These are phyloP conservation scores for Drosophila borborema DNA, from an alignment of 2,888 invertebrate genomes.

Conservation along the genomic window DNA sequence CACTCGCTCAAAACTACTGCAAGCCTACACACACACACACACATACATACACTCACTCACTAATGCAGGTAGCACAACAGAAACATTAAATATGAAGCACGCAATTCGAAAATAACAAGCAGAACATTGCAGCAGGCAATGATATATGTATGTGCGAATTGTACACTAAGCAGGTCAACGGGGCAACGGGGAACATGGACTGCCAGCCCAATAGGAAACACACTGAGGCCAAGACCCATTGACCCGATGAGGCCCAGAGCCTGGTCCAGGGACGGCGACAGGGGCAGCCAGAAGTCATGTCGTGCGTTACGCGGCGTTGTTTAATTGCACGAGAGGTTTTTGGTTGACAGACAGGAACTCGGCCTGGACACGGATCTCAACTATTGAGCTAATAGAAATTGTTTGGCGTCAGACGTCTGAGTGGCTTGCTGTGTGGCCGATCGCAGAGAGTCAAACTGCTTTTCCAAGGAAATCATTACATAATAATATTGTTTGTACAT, in stretches of 20 bases:
- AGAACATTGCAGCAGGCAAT: conserved; percentile 49
- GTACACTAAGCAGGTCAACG: conserved; percentile 71
- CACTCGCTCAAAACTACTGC: conserved; percentile 58
- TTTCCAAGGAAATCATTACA: conserved; percentile 19
- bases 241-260: conserved; percentile 34
- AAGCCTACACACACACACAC: conserved; percentile 34
- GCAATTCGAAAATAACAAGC: conserved; percentile 67
- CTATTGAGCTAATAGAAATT: conserved; percentile 22
- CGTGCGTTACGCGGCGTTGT: conserved; percentile 68
- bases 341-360: conserved; percentile 37
- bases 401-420: conserved; percentile 64
- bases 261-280: conserved; percentile 13
- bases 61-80: conserved; percentile 65
- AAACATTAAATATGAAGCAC: conserved; percentile 56
- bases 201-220: conserved; percentile 63
- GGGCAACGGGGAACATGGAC: conserved; percentile 34
- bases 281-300: conserved; percentile 67
- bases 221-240: conserved; percentile 47
- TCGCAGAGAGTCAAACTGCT: conserved; percentile 12
- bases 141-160: conserved; percentile 56
- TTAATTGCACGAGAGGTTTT: conserved; percentile 73
- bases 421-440: conserved; percentile 64
- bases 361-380: conserved; percentile 26
- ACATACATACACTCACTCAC: neutral
- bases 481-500: conserved; percentile 7